These are phyloP conservation scores for Entomyzon cyanotis DNA, from an alignment of 2,113 vertebrate species.

Conservation along the genomic window DNA sequence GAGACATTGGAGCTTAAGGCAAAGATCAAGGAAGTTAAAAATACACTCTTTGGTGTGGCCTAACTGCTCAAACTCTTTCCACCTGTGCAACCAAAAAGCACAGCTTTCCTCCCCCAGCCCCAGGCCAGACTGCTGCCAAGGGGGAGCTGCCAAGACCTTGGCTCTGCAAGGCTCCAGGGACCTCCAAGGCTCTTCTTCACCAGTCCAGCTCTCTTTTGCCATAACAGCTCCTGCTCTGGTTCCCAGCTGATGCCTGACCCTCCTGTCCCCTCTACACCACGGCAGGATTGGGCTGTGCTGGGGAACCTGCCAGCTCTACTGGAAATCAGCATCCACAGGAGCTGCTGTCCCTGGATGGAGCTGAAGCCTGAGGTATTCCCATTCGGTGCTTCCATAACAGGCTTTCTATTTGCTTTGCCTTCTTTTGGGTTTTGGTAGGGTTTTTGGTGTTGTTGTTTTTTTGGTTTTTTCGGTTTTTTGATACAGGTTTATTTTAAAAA, in stretches of 20 bases:
- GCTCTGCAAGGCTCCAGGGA: not conserved
- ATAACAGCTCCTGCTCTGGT: not conserved
- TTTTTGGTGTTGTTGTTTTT: too few species aligned
- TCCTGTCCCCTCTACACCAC: not conserved
- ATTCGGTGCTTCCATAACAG: accelerated
- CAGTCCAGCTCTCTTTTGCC: not conserved
- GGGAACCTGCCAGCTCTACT: not conserved
- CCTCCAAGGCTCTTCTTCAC: not conserved
- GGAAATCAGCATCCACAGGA: accelerated
- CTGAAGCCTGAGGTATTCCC: not conserved
- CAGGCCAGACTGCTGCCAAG: not conserved
- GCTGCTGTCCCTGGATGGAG: not conserved
- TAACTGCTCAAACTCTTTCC: not conserved
- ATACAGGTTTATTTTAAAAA: not conserved
- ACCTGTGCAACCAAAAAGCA: not conserved
- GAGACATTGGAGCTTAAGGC: not conserved
- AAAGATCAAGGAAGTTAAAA: not conserved
- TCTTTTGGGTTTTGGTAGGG: not conserved
- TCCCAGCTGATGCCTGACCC: not conserved
- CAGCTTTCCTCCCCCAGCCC: not conserved
- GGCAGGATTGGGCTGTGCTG: not conserved
- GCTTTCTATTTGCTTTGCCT: not conserved
- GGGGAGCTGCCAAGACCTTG: not conserved
- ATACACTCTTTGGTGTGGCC: not conserved
- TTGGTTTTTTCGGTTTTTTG: not conserved